Evolutionary conservation across 2,113 vertebrate species (phyloP), one percentile per base, ranked within the genome.

Genomic region (Ophiodon elongatus): DNA sequence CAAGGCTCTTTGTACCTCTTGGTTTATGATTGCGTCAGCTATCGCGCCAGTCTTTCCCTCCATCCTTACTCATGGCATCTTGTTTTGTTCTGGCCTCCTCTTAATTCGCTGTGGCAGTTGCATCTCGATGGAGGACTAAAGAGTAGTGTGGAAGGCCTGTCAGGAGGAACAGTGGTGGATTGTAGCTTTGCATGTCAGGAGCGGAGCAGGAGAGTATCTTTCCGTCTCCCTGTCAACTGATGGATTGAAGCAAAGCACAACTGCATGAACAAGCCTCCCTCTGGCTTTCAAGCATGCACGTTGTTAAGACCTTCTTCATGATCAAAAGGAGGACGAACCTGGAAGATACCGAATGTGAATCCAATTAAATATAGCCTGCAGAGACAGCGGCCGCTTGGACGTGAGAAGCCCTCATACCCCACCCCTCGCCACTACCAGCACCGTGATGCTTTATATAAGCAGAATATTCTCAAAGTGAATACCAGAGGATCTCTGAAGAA

Each of bases 291-390:
- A 81, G 79, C 91, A 85, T 85, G 87, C 85, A 87, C 80, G 73
- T 88, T 91, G 83, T 90, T 93, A 85, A 90, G 89, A 90, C 88
- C 84, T 71, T 90, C 87, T 93, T 75, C 59, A 81, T 94, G 92
- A 95, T 95, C 94, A 94, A 95, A 95, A 93, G 89, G 80, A 89
- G 80, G 85, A 91, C 64, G 85, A 80, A 95, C 93, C 92, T 93
- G 93, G 89, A 93, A 93, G 91, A 95, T 91, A 92, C 90, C 39
- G 79, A 90, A 93, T 85, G 88, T 90, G 91, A 92, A 83, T 93
- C 94, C 94, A 95, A 96, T 95, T 95, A 95, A 95, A 94, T 85
- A 87, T 85, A 85, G 92, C 94, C 94, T 88, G 93, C 88, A 94
- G 94, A 93, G 91, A 90, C 82, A 89, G 85, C 79, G 80, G 88